Conservation (phyloP, 2,797 vertebrate species). For the Sebastes trivittatus region DNA sequence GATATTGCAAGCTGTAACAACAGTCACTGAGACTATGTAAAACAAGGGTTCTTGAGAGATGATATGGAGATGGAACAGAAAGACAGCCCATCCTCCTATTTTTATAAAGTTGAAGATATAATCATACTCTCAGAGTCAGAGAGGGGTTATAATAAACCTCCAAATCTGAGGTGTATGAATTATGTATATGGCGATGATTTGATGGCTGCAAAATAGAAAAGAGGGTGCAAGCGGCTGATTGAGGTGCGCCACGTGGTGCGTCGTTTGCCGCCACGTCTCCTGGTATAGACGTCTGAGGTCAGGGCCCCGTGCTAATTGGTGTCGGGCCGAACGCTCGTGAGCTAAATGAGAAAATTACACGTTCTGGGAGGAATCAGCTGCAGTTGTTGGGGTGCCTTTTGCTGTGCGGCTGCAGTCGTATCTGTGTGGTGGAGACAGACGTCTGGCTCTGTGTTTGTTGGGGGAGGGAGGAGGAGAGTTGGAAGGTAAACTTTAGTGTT, state of each 20-base stretch:
- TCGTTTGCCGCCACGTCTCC: slow-evolving; percentile 58
- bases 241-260: slow-evolving; percentile 67
- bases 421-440: slow-evolving; percentile 60
- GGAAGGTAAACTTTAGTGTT: slow-evolving; percentile 42
- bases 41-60: slow-evolving; percentile 52
- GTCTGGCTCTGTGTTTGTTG: slow-evolving; percentile 61
- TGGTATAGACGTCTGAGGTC: slow-evolving; percentile 78
- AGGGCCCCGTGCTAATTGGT: slow-evolving; percentile 84
- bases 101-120: slow-evolving; percentile 77
- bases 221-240: slow-evolving; percentile 77
- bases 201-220: slow-evolving; percentile 79
- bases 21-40: slow-evolving; percentile 13
- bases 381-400: slow-evolving; percentile 68
- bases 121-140: slow-evolving; percentile 80
- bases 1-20: slow-evolving; percentile 1
- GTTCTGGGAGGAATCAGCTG: slow-evolving; percentile 82
- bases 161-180: slow-evolving; percentile 83
- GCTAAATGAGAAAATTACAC: slow-evolving; percentile 88
- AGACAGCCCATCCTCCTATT: slow-evolving; percentile 50
- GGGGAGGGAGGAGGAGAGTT: background rate
- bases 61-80: slow-evolving; percentile 44
- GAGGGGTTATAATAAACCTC: slow-evolving; percentile 79
- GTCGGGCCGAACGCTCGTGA: slow-evolving; percentile 79
- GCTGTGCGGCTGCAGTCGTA: slow-evolving; percentile 59
- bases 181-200: slow-evolving; percentile 85